Percentiles rank a stretch among this genome's conserved stretches.
Evolutionary conservation across 1,140 invertebrate species (phyloP).

Genomic region (Trypoxylus dichotomus): DNA sequence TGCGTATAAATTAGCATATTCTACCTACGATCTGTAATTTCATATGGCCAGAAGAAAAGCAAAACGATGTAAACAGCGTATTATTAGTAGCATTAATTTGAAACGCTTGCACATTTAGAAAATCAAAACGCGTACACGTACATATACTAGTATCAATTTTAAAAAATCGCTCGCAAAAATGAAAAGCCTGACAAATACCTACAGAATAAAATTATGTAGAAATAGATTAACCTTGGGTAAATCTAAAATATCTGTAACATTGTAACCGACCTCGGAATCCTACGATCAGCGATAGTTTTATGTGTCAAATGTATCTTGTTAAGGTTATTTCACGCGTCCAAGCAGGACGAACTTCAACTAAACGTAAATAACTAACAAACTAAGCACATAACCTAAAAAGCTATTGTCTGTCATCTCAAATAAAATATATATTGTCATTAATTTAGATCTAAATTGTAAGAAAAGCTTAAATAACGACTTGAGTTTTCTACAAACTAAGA

Average conservation of each 20-base stretch:
- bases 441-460: background rate
- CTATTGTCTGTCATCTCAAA: background rate
- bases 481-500: background rate
- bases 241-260: constrained; percentile 27
- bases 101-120: background rate
- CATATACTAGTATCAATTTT: background rate
- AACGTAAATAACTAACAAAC: background rate
- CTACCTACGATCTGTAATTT: background rate
- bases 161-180: background rate
- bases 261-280: constrained; percentile 12
- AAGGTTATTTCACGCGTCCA: constrained; percentile 8
- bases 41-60: background rate
- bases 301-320: constrained; percentile 12
- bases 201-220: background rate
- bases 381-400: constrained; percentile 18
- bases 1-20: background rate
- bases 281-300: background rate
- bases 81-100: background rate
- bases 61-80: background rate
- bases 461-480: background rate
- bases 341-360: constrained; percentile 4
- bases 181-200: background rate
- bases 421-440: background rate
- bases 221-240: constrained; percentile 22
- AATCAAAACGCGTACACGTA: background rate